Evolutionary conservation across 2,888 invertebrate genomes (phyloP), one percentile per base, ranked within the genome.

Genomic region (Schrankia costaestrigalis): DNA sequence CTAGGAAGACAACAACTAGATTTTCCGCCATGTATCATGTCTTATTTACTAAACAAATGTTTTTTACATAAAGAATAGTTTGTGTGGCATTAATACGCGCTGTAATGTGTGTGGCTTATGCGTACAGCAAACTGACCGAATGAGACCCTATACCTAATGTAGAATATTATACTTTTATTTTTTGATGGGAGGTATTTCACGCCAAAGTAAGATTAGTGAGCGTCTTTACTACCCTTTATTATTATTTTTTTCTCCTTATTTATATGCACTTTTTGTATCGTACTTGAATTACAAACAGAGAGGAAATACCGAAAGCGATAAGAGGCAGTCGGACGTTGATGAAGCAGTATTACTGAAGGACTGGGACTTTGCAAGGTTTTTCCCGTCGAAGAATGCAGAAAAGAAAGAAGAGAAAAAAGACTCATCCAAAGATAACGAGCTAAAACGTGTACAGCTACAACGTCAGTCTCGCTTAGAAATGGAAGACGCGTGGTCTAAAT

Each of bases 331-430:
- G 33, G 92, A 92, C 66, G 89, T 92, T 63, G 94, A 94, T 71
- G 95, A 95, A 75, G 93, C 94, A 46, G 92, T 93, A 33, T 90
- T 95, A 48, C 89, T 95, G 58, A 93, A 94, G 80, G 95, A 95
- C 69, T 95, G 95, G 95, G 94, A 95, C 84, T 93, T 95, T 79
- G 94, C 94, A 54, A 91, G 93, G 71, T 95, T 95, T 89, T 95
- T 95, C 80, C 94, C 93, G 8, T 80, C 85, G 41, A 88, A 81
- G 64, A 78, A 61, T 50, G 56, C 59, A 9, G 78, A 77, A 8
- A 50, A 35, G n/a, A 75, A 72, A 58, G 78, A 75, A 31, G 79
- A 73, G 41, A 84, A 76, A 41, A 65, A 51, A 46, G 78, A 75
- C 32, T 41, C 74, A 44, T 40, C 88, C 44, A 89, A 89, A 62